phyloP scores from a whole-genome alignment of 2,797 vertebrate species.

The Peromyscus aztecus region DNA sequence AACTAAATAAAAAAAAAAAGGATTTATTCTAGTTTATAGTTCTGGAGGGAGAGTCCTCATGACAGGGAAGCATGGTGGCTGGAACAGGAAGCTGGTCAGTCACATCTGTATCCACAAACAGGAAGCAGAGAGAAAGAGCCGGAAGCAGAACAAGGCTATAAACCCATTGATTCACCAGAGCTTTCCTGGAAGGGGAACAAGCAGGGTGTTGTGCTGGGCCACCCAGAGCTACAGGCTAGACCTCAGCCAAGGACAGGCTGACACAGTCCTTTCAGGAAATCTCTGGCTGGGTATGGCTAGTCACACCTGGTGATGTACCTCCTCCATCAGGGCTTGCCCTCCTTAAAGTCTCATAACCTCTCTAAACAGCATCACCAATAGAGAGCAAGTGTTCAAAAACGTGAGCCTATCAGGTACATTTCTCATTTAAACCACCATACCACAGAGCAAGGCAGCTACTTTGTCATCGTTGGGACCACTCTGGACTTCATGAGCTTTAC shows the following conservation, averaged over 20 bases:
- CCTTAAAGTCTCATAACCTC: background rate
- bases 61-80: background rate
- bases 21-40: background rate
- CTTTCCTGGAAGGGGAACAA: background rate
- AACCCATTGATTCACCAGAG: background rate
- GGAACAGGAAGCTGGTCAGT: background rate
- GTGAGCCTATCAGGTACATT: too few species aligned
- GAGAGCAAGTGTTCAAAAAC: background rate
- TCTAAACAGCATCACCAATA: background rate
- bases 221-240: too few species aligned
- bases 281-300: background rate
- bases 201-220: background rate
- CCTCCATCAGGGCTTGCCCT: background rate
- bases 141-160: background rate
- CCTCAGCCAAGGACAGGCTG: background rate
- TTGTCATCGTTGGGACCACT: too few species aligned
- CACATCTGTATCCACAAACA: background rate
- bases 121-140: background rate
- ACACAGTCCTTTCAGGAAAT: background rate
- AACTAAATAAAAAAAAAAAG: background rate
- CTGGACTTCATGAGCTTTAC: too few species aligned
- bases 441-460: too few species aligned
- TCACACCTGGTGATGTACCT: background rate
- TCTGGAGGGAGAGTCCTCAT: background rate
- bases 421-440: too few species aligned